phyloP scores from a whole-genome alignment of 2,797 vertebrate species.

The Gephyroberyx darwinii region DNA sequence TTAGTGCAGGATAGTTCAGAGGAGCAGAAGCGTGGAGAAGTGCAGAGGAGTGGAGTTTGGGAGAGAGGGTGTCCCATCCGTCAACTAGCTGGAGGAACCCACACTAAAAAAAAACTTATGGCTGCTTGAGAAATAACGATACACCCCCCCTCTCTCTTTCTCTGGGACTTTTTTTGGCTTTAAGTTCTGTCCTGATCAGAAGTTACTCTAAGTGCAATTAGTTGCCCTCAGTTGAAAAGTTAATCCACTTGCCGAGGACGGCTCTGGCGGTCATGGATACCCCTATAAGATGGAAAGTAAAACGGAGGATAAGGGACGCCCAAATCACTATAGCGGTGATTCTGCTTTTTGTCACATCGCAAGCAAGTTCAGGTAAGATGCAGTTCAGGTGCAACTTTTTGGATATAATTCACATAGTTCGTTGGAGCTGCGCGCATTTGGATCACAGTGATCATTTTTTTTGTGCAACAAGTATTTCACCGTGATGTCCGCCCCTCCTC shows the following conservation, averaged over 20 bases:
- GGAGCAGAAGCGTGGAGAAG: slow-evolving; percentile 69
- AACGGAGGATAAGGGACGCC: slow-evolving; percentile 85
- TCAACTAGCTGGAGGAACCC: slow-evolving; percentile 79
- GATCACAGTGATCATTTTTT: slow-evolving; percentile 15
- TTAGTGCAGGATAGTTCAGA: slow-evolving; percentile 68
- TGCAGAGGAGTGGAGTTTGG: slow-evolving; percentile 71
- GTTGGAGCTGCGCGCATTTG: slow-evolving; percentile 1
- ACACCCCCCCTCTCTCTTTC: slow-evolving; percentile 69
- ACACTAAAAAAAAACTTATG: slow-evolving; percentile 78
- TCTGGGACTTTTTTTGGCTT: slow-evolving; percentile 73
- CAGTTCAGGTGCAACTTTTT: slow-evolving; percentile 13
- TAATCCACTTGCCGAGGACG: slow-evolving; percentile 81
- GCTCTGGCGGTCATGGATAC: slow-evolving; percentile 84
- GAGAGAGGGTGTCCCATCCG: slow-evolving; percentile 76
- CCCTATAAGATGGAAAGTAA: slow-evolving; percentile 89
- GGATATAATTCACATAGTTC: slow-evolving; percentile 15
- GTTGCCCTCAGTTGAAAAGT: slow-evolving; percentile 65
- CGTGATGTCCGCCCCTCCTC: slow-evolving; percentile 53
- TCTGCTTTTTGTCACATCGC: slow-evolving; percentile 82
- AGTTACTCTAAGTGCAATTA: slow-evolving; percentile 67
- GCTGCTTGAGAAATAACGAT: slow-evolving; percentile 83
- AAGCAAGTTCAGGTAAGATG: slow-evolving; percentile 85
- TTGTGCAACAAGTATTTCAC: slow-evolving; percentile 15
- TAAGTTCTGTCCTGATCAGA: slow-evolving; percentile 69
- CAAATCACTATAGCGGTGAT: slow-evolving; percentile 80